Percentiles rank a stretch among this genome's conserved stretches.
Evolutionary conservation across 2,113 vertebrate species (phyloP).

Genomic region (Serilophus lunatus): DNA sequence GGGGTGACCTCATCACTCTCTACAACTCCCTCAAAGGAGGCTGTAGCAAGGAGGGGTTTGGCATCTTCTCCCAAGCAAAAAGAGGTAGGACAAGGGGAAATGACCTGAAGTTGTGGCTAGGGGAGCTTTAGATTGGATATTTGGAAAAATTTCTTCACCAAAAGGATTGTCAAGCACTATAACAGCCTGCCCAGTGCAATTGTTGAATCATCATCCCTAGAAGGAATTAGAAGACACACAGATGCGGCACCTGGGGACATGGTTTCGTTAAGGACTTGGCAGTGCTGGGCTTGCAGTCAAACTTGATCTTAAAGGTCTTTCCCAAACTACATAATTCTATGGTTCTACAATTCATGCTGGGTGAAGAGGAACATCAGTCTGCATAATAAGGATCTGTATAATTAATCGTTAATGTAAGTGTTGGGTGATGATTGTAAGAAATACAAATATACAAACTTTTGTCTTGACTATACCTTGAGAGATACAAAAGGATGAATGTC

Average conservation of each 20-base stretch:
- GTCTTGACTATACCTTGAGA: neutral
- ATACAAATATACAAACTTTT: neutral
- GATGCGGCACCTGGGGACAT: neutral
- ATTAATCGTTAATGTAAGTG: neutral
- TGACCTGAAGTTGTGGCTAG: neutral
- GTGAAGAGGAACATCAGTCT: neutral
- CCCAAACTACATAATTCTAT: neutral
- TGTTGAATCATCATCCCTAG: neutral
- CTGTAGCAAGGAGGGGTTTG: too few species aligned
- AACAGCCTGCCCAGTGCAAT: neutral
- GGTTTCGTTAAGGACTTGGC: neutral
- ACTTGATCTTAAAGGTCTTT: neutral
- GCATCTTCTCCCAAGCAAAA: too few species aligned
- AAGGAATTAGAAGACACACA: neutral
- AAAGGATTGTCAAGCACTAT: neutral
- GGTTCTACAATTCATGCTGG: neutral
- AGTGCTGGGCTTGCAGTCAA: neutral
- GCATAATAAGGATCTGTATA: neutral
- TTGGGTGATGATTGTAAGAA: neutral
- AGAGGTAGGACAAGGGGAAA: neutral
- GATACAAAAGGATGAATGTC: neutral
- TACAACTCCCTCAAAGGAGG: too few species aligned
- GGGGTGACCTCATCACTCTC: too few species aligned
- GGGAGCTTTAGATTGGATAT: neutral
- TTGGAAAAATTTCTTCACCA: neutral